A percentile compares a stretch with the other conserved stretches of the same genome.
Evolutionary conservation across 2,797 vertebrate genomes (phyloP).

Genomic region (Neoniphon sammara): DNA sequence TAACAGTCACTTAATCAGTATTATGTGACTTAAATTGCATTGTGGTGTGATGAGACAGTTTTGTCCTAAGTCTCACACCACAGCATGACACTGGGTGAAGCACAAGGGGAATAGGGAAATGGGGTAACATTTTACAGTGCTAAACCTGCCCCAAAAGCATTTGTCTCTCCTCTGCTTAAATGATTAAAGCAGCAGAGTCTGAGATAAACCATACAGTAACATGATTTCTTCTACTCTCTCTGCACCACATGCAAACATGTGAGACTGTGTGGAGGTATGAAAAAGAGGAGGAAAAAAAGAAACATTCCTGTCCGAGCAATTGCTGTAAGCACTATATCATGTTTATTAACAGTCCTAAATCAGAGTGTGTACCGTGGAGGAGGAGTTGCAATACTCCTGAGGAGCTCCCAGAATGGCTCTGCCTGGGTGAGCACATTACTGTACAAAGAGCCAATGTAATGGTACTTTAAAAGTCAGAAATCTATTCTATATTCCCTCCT

Average conservation of each 20-base stretch:
- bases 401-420: conserved; percentile 58
- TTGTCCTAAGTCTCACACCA: neutral
- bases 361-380: conserved; percentile 57
- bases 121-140: conserved; percentile 61
- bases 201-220: conserved; percentile 63
- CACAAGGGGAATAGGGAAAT: conserved; percentile 45
- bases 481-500: conserved; percentile 40
- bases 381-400: conserved; percentile 64
- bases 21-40: conserved; percentile 13
- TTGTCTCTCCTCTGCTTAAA: conserved; percentile 70
- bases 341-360: conserved; percentile 85
- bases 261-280: conserved; percentile 67
- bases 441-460: conserved; percentile 56
- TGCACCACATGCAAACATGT: conserved; percentile 65
- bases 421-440: conserved; percentile 67
- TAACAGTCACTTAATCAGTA: neutral
- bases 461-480: conserved; percentile 47
- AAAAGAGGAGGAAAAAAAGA: conserved; percentile 68
- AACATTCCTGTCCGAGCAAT: conserved; percentile 80
- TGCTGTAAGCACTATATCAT: conserved; percentile 81
- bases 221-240: conserved; percentile 61
- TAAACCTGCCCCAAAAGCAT: conserved; percentile 61
- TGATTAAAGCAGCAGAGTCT: conserved; percentile 59
- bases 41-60: neutral
- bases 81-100: neutral